phyloP scores from a whole-genome alignment of 2,888 invertebrate species.

The Lingula anatina region DNA sequence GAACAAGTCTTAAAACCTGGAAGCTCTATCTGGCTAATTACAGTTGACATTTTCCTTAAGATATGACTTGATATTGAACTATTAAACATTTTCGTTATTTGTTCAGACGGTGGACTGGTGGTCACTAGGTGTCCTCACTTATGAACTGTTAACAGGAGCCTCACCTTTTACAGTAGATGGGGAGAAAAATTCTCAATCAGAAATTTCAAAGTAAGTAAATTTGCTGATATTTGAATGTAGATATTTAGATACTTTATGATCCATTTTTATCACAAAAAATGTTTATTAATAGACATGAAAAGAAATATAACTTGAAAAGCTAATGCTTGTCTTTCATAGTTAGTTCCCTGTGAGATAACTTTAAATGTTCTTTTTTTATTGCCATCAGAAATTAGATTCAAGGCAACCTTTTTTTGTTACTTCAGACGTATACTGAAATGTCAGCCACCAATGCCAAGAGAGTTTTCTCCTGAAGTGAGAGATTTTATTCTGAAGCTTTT shows the following conservation, averaged over 20 bases:
- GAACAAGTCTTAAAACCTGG: no score
- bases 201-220: constrained; percentile 72
- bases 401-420: no score
- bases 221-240: neutral
- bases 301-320: neutral
- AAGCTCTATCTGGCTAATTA: constrained; percentile 3
- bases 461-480: constrained; percentile 68
- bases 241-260: neutral
- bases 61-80: no score
- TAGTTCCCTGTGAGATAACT: no score
- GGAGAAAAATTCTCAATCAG: constrained; percentile 86
- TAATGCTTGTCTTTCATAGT: constrained; percentile 5
- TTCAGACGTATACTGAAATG: constrained; percentile 75
- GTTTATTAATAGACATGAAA: neutral
- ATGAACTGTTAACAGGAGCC: constrained; percentile 92
- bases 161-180: constrained; percentile 96
- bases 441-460: constrained; percentile 82
- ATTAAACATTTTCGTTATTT: no score
- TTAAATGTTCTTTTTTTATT: no score
- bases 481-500: constrained; percentile 78
- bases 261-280: neutral
- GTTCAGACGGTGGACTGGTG: constrained; percentile 99
- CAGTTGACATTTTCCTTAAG: neutral
- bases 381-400: no score
- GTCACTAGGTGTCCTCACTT: constrained; percentile 94